Percentiles rank a stretch among this genome's conserved stretches.
Conservation (phyloP, 2,888 invertebrate genomes). For the Acanthoscelides obtectus region DNA sequence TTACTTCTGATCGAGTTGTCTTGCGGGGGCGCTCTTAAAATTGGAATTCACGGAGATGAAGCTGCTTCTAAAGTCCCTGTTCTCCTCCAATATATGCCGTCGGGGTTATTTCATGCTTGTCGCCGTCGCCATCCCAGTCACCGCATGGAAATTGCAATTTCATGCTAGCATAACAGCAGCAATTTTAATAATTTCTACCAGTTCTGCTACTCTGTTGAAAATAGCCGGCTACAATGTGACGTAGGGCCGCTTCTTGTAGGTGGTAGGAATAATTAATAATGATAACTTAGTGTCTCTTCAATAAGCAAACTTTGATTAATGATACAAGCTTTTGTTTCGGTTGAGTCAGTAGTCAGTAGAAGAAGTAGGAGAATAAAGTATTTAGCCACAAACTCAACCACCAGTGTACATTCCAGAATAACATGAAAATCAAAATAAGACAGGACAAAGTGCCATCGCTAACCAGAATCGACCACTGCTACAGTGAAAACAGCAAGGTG, state of each 20-base stretch:
- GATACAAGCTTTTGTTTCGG: too few relatives aligned
- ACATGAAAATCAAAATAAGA: too few relatives aligned
- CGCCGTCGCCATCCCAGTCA: slow-evolving; percentile 1
- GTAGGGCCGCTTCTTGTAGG: background rate
- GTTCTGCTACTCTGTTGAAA: background rate
- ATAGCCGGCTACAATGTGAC: background rate
- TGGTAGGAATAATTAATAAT: too few relatives aligned
- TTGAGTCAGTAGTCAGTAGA: too few relatives aligned
- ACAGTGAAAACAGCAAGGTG: too few relatives aligned
- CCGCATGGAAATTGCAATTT: slow-evolving; percentile 11
- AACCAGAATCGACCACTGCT: too few relatives aligned
- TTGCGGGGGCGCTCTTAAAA: background rate
- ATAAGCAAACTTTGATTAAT: too few relatives aligned
- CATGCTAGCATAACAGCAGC: slow-evolving; percentile 1
- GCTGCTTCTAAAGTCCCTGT: background rate
- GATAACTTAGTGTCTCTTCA: too few relatives aligned
- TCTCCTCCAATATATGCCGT: background rate
- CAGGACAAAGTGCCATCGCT: too few relatives aligned
- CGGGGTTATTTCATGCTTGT: slow-evolving; percentile 9
- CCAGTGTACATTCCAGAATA: too few relatives aligned
- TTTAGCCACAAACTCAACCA: too few relatives aligned
- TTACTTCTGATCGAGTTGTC: background rate
- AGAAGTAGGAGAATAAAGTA: too few relatives aligned
- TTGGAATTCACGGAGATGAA: background rate
- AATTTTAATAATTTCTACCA: background rate